Evolutionary conservation across 64 coral and sea anemone genomes (phyloP), one percentile per base, ranked within the genome.

Genomic region (Pocillopora damicornis): DNA sequence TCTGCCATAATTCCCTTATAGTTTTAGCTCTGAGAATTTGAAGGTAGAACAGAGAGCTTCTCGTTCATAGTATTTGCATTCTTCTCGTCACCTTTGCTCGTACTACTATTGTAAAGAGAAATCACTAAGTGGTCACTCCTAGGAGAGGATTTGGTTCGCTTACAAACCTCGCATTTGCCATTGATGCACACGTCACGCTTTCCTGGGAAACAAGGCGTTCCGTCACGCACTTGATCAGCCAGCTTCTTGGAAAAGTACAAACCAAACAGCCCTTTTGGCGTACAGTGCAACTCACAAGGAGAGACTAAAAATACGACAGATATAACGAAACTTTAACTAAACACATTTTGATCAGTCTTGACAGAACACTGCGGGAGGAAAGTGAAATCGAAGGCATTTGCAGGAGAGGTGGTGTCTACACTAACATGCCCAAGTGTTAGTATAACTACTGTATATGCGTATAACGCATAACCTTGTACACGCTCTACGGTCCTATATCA

Each of bases 101-200:
- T 35, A 9, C 60, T 15, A 12, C 15, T 79, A 30, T 58, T 36
- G 16, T 11, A 60, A 25, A 77, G 58, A 61, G 23, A 38, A 68
- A 30, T 16, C 10, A 20, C 22, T 71, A 10, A 25, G 1, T 71
- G 18, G 20, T 23, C n/a, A 23, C n/a, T 11, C 22, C 5, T 25
- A n/a, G 11, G 25, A 30, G 5, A 25, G 8, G 8, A 3, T 71
- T 60, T 56, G 18, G 26, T 68, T 26, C 22, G 20, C 4, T 17
- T 13, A 90, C 90, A 89, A 36, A 99, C 97, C 90, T 99, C 97
- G 56, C 97, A 99, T 63, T 95, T 99, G 58, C 97, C 97, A 16
- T 94, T 83, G 73, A 99, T 99, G 42, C 97, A 99, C 18, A 99
- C 93, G 20, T 99, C 82, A 14, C 90, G 72, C 36, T 92, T 95